Evolutionary conservation across 2,797 vertebrate species (phyloP).

Genomic region (Pelodytes ibericus): DNA sequence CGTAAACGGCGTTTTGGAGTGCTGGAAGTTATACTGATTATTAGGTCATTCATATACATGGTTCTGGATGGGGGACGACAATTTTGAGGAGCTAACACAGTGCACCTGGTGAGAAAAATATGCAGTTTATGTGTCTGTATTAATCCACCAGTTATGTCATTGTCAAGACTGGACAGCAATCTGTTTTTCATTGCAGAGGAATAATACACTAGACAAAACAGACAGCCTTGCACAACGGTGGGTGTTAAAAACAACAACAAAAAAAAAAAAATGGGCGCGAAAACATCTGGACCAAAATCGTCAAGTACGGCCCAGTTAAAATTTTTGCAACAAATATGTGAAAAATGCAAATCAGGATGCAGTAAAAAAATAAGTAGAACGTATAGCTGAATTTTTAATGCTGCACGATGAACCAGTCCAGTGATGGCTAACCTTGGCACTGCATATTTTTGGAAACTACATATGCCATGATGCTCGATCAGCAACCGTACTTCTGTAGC

Average conservation of each 20-base stretch:
- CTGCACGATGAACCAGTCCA: too few species aligned
- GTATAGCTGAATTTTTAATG: too few species aligned
- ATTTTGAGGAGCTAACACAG: background rate
- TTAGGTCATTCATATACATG: background rate
- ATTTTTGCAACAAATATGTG: background rate
- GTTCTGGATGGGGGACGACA: background rate
- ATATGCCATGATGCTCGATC: too few species aligned
- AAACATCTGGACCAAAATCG: background rate
- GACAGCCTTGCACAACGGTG: background rate
- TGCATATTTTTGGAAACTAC: too few species aligned
- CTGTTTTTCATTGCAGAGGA: background rate
- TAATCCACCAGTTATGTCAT: slow-evolving; percentile 8
- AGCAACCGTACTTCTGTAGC: too few species aligned
- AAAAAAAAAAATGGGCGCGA: background rate
- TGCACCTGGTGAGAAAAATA: slow-evolving; percentile 3
- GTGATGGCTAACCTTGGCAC: too few species aligned
- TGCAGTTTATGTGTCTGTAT: background rate
- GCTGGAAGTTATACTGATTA: background rate
- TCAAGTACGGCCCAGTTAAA: background rate
- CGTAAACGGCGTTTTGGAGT: background rate
- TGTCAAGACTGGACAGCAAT: slow-evolving; percentile 1
- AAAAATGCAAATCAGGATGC: too few species aligned
- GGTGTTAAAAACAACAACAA: background rate
- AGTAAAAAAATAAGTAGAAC: too few species aligned
- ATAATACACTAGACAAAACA: slow-evolving; percentile 2